These are phyloP conservation scores for Plutomurus gul DNA, from an alignment of 1,140 invertebrate species.

Conservation along the genomic window DNA sequence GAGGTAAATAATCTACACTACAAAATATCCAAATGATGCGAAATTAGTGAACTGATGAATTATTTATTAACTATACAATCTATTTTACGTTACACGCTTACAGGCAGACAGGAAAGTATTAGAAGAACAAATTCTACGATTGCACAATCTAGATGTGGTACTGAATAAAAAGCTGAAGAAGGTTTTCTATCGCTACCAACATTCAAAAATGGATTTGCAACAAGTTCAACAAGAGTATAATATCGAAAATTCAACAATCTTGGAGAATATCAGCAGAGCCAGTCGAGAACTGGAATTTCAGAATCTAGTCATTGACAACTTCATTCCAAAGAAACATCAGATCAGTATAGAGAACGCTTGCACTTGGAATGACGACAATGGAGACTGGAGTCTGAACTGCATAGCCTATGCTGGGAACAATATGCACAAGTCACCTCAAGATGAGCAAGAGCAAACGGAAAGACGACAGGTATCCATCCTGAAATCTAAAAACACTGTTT, in stretches of 20 bases:
- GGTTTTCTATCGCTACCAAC: slow-evolving; percentile 78
- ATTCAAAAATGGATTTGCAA: slow-evolving; percentile 81
- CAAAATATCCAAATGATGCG: background rate
- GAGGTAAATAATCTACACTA: slow-evolving; percentile 60
- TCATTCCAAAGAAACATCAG: slow-evolving; percentile 90
- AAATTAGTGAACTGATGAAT: background rate
- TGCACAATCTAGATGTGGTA: slow-evolving; percentile 90
- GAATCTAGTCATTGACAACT: slow-evolving; percentile 78
- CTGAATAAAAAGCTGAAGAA: slow-evolving; percentile 93
- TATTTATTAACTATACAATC: background rate
- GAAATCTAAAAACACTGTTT: background rate
- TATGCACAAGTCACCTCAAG: slow-evolving; percentile 67
- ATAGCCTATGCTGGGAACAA: slow-evolving; percentile 99
- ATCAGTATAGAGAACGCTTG: slow-evolving; percentile 54
- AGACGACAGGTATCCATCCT: background rate
- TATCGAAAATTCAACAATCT: slow-evolving; percentile 90
- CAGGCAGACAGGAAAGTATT: slow-evolving; percentile 89
- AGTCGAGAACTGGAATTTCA: slow-evolving; percentile 89
- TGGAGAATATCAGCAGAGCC: slow-evolving; percentile 88
- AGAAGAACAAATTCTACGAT: slow-evolving; percentile 91
- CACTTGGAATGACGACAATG: slow-evolving; percentile 78
- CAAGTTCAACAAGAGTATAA: slow-evolving; percentile 94
- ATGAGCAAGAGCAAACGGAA: slow-evolving; percentile 14
- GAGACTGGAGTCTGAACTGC: slow-evolving; percentile 97
- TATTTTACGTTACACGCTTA: background rate